Conservation (phyloP, 2,113 vertebrate species). For the Alces alces region DNA sequence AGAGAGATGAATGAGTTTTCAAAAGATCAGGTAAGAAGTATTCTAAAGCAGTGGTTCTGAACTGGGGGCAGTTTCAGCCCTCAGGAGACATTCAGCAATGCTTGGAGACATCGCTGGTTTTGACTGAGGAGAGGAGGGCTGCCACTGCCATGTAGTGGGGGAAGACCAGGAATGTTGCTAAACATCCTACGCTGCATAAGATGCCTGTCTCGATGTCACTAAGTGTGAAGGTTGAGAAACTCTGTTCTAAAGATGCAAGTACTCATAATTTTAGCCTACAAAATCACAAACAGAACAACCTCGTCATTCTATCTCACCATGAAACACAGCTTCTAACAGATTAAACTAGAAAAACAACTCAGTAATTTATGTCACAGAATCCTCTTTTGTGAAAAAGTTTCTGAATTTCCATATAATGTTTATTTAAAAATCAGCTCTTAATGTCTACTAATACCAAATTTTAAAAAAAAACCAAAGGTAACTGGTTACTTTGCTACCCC, state of each 20-base stretch:
- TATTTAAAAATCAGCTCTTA: not conserved
- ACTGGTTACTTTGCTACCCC: not conserved
- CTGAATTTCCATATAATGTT: not conserved
- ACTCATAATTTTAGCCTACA: not conserved
- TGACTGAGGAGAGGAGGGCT: not conserved
- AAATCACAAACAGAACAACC: not conserved
- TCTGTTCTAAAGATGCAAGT: not conserved
- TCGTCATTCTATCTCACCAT: not conserved
- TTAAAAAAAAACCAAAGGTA: not conserved
- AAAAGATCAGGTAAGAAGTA: not conserved
- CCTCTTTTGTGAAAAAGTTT: not conserved
- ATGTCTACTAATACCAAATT: not conserved
- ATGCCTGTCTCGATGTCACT: not conserved
- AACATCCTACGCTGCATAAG: not conserved
- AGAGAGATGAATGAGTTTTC: not conserved
- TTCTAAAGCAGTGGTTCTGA: not conserved
- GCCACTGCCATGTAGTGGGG: not conserved
- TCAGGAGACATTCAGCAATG: not conserved
- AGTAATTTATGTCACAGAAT: not conserved
- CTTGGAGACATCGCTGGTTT: not conserved
- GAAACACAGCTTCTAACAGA: not conserved
- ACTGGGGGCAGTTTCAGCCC: not conserved
- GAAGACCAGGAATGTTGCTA: not conserved
- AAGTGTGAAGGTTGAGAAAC: not conserved
- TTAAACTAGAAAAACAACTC: not conserved